phyloP scores from a whole-genome alignment of 2,113 vertebrate species.

The zebrafish (Danio rerio) region DNA sequence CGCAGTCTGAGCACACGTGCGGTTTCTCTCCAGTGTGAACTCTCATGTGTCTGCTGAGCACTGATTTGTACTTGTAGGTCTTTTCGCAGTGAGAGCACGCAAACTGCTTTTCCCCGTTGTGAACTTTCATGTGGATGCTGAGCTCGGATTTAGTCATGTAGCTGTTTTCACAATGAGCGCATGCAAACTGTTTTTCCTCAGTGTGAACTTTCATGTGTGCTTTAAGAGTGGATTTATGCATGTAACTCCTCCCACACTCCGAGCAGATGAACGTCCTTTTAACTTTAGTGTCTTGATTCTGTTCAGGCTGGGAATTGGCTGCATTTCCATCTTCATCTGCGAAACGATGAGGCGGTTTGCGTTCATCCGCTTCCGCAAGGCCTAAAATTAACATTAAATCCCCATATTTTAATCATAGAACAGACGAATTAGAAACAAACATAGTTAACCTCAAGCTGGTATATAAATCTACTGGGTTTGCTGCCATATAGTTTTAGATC shows the following conservation, averaged over 20 bases:
- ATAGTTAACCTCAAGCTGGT: too few relatives aligned
- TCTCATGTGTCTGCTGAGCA: background rate
- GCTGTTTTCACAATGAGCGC: background rate
- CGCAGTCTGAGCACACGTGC: background rate
- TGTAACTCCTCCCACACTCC: background rate
- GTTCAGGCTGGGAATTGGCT: background rate
- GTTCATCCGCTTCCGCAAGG: background rate
- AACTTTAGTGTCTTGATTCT: background rate
- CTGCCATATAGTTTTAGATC: background rate
- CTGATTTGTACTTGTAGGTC: background rate
- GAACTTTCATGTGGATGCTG: background rate
- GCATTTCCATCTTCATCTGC: background rate
- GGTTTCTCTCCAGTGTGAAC: background rate
- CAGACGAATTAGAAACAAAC: too few relatives aligned
- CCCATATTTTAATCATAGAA: too few relatives aligned
- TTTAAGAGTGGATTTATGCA: background rate
- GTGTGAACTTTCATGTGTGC: background rate
- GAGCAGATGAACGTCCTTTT: background rate
- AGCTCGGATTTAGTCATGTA: background rate
- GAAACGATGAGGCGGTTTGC: background rate
- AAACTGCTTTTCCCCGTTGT: background rate
- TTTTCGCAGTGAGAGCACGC: background rate
- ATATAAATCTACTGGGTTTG: background rate
- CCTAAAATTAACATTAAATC: background rate
- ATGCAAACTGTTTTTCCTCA: background rate